phyloP scores from a whole-genome alignment of 2,113 vertebrate genomes.

The Microcebus tavaratra region DNA sequence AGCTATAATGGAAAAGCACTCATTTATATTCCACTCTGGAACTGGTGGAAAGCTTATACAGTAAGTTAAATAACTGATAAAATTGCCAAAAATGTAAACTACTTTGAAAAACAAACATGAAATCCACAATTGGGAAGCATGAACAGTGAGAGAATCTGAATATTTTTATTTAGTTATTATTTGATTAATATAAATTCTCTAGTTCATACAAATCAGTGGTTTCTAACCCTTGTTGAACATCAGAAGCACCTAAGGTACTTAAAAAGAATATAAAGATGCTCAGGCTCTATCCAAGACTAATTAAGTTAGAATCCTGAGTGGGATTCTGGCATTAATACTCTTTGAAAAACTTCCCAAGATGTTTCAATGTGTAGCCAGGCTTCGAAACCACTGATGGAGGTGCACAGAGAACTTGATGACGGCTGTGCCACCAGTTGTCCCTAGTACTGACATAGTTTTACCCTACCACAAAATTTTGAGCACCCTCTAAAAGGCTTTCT shows the following conservation, averaged over 20 bases:
- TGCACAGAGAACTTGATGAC: neutral
- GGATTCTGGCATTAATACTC: neutral
- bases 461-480: neutral
- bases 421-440: fast-evolving
- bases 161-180: neutral
- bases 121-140: neutral
- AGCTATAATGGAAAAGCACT: neutral
- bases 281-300: neutral
- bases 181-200: neutral
- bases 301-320: neutral
- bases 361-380: neutral
- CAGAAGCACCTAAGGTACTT: neutral
- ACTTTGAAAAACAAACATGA: constrained; percentile 39
- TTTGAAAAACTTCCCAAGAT: neutral
- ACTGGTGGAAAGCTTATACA: neutral
- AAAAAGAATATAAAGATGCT: neutral
- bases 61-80: neutral
- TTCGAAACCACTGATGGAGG: neutral
- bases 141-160: neutral
- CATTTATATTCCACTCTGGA: neutral
- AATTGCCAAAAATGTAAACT: constrained; percentile 21
- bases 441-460: neutral
- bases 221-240: neutral
- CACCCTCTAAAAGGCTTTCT: neutral
- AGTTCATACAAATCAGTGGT: neutral